phyloP scores from a whole-genome alignment of 2,888 invertebrate species.

The Microplitis deprimator region DNA sequence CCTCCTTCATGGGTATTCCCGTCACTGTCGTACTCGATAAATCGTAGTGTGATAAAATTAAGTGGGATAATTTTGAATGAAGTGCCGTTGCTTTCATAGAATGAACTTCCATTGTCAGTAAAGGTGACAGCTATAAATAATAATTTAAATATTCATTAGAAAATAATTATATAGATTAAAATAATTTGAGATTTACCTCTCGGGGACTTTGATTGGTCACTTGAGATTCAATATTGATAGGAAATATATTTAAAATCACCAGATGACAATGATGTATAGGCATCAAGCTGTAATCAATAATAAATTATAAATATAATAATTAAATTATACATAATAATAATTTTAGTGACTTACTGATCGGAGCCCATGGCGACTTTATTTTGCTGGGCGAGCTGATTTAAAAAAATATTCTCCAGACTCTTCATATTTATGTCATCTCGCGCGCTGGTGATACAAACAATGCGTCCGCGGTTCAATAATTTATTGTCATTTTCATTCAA shows the following conservation, averaged over 20 bases:
- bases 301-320: constrained; percentile 23
- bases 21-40: constrained; percentile 97
- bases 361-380: constrained; percentile 80
- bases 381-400: constrained; percentile 85
- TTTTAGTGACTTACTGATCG: constrained; percentile 73
- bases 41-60: constrained; percentile 89
- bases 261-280: constrained; percentile 91
- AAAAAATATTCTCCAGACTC: constrained; percentile 88
- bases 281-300: constrained; percentile 74
- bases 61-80: constrained; percentile 81
- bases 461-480: constrained; percentile 80
- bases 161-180: constrained; percentile 36
- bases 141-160: constrained; percentile 36
- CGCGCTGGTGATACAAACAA: constrained; percentile 92
- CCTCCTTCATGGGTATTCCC: constrained; percentile 99
- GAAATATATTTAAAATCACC: constrained; percentile 90
- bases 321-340: constrained; percentile 1
- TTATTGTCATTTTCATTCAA: constrained; percentile 70
- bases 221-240: constrained; percentile 83
- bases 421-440: constrained; percentile 90
- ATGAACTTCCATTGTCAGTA: constrained; percentile 85
- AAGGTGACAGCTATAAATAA: constrained; percentile 77
- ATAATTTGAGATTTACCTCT: constrained; percentile 70
- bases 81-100: constrained; percentile 83
- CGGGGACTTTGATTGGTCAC: constrained; percentile 81